phyloP scores from a whole-genome alignment of 2,797 vertebrate species.

The Pelobates cultripes region DNA sequence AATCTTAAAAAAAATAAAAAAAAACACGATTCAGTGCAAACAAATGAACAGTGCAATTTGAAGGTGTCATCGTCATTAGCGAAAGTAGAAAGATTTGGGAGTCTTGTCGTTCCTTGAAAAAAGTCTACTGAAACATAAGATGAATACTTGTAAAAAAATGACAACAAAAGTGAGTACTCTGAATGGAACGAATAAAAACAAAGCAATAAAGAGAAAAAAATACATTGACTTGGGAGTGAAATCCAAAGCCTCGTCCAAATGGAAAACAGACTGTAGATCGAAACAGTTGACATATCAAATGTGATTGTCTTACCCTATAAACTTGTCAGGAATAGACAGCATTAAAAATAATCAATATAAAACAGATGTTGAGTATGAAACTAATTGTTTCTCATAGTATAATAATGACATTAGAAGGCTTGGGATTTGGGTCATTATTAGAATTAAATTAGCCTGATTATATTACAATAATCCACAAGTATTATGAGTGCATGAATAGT shows the following conservation, averaged over 20 bases:
- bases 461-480: not conserved
- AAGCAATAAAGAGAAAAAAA: not conserved
- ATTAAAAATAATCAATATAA: conserved; percentile 1
- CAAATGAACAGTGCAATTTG: conserved; percentile 16
- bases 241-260: not conserved
- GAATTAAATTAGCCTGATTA: not conserved
- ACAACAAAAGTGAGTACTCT: not conserved
- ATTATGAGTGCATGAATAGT: not conserved
- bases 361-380: not conserved
- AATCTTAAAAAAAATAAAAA: not conserved
- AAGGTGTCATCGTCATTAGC: conserved; percentile 4
- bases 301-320: not conserved
- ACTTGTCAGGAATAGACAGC: not conserved
- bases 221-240: not conserved
- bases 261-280: not conserved
- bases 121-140: conserved; percentile 26
- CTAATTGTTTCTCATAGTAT: not conserved
- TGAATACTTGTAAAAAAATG: not conserved
- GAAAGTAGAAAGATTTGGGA: conserved; percentile 9
- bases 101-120: not conserved
- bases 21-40: conserved; percentile 19
- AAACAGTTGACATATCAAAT: not conserved
- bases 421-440: not conserved
- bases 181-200: conserved; percentile 14
- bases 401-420: not conserved